These are phyloP conservation scores for Valencia hispanica DNA, from an alignment of 2,797 vertebrate species.

Conservation along the genomic window DNA sequence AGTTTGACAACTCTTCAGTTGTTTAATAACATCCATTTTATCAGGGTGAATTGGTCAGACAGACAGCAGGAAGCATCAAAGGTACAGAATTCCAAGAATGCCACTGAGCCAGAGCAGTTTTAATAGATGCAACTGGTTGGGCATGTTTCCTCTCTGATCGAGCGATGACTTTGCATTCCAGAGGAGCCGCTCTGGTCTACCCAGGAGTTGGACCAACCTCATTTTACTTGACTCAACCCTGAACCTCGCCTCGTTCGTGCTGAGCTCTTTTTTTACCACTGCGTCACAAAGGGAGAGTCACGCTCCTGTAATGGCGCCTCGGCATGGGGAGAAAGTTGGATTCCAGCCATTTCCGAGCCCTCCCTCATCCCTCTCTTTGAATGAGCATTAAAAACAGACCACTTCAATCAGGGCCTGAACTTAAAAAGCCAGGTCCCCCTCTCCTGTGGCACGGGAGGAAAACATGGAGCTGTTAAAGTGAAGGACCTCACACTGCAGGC, in stretches of 20 bases:
- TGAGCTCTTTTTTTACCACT: slow-evolving; percentile 67
- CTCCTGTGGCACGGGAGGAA: slow-evolving; percentile 62
- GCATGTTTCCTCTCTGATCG: slow-evolving; percentile 48
- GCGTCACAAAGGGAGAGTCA: slow-evolving; percentile 72
- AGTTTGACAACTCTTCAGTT: neutral
- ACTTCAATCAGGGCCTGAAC: slow-evolving; percentile 74
- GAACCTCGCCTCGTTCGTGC: slow-evolving; percentile 47
- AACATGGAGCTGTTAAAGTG: slow-evolving; percentile 65
- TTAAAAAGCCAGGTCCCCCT: slow-evolving; percentile 76
- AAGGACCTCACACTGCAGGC: slow-evolving; percentile 72
- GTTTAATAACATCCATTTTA: neutral
- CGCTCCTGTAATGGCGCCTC: slow-evolving; percentile 58
- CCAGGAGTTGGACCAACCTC: slow-evolving; percentile 56
- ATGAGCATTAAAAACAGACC: slow-evolving; percentile 79
- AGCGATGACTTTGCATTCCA: slow-evolving; percentile 63
- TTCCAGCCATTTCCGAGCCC: slow-evolving; percentile 63
- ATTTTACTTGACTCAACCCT: slow-evolving; percentile 66
- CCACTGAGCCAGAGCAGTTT: slow-evolving; percentile 37
- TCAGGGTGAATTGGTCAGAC: neutral
- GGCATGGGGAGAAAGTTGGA: slow-evolving; percentile 63
- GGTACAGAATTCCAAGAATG: slow-evolving; percentile 56
- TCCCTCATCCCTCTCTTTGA: slow-evolving; percentile 59
- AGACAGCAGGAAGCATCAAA: slow-evolving; percentile 36
- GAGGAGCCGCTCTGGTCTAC: slow-evolving; percentile 35
- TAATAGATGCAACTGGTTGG: slow-evolving; percentile 26